Conservation (phyloP, 2,888 invertebrate species). For the Tipula unca region DNA sequence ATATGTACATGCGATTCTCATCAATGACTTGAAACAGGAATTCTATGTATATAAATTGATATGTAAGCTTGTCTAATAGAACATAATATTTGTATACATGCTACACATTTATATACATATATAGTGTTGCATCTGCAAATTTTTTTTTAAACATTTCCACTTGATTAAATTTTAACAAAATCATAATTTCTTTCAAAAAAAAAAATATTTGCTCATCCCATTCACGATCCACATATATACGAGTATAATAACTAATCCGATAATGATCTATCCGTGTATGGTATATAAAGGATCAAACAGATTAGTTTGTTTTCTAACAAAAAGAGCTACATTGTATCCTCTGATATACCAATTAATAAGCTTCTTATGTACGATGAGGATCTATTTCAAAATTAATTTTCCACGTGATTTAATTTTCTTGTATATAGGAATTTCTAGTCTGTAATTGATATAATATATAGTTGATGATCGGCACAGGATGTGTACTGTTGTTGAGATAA, state of each 20-base stretch:
- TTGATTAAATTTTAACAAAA: background rate
- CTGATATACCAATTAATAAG: background rate
- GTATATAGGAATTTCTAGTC: background rate
- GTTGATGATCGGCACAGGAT: background rate
- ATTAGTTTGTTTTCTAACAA: background rate
- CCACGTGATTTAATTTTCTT: background rate
- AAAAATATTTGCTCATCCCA: background rate
- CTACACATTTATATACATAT: background rate
- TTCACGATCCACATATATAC: background rate
- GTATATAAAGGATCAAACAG: background rate
- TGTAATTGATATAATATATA: background rate
- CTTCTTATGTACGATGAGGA: background rate
- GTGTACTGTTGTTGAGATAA: background rate
- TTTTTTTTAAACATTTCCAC: background rate
- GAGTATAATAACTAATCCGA: background rate
- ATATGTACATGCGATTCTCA: too few species aligned
- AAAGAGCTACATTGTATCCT: background rate
- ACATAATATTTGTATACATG: background rate
- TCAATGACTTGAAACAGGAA: too few species aligned
- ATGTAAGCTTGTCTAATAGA: too few species aligned
- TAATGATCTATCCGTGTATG: background rate
- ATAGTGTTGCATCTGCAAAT: background rate
- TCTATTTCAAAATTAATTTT: background rate
- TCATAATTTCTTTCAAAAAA: too few species aligned
- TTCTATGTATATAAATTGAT: too few species aligned